Evolutionary conservation across 2,888 invertebrate species (phyloP).

Genomic region (Ophion ellenae): DNA sequence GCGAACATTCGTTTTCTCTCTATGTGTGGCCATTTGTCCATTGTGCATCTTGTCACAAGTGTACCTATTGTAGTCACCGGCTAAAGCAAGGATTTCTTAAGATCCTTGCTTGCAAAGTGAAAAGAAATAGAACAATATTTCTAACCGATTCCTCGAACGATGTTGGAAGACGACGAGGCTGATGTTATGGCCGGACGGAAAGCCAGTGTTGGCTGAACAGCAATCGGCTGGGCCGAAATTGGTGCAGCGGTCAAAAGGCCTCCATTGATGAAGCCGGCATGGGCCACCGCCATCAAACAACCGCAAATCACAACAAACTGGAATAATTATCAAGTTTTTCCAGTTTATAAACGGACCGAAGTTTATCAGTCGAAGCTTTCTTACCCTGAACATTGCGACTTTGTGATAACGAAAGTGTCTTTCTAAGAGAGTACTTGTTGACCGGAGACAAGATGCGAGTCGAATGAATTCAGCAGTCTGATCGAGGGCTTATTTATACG

Average conservation of each 20-base stretch:
- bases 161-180: constrained; percentile 70
- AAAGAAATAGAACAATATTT: neutral
- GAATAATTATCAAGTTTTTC: constrained; percentile 2
- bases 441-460: constrained; percentile 32
- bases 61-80: no score
- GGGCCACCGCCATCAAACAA: constrained; percentile 75
- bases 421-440: neutral
- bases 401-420: neutral
- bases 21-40: no score
- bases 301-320: constrained; percentile 74
- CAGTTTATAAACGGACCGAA: neutral
- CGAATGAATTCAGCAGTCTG: constrained; percentile 47
- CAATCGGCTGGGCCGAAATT: neutral
- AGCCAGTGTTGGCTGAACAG: constrained; percentile 23
- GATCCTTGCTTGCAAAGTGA: neutral
- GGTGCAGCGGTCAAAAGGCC: constrained; percentile 18
- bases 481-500: constrained; percentile 51
- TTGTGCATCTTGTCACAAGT: no score
- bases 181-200: constrained; percentile 58
- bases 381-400: constrained; percentile 51
- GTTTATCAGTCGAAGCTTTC: neutral
- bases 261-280: constrained; percentile 74
- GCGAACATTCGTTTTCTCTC: no score
- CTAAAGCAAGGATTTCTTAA: neutral
- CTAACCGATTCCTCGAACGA: constrained; percentile 72